These are phyloP conservation scores for Asarcornis scutulata DNA, from an alignment of 2,113 vertebrate species.

Conservation along the genomic window DNA sequence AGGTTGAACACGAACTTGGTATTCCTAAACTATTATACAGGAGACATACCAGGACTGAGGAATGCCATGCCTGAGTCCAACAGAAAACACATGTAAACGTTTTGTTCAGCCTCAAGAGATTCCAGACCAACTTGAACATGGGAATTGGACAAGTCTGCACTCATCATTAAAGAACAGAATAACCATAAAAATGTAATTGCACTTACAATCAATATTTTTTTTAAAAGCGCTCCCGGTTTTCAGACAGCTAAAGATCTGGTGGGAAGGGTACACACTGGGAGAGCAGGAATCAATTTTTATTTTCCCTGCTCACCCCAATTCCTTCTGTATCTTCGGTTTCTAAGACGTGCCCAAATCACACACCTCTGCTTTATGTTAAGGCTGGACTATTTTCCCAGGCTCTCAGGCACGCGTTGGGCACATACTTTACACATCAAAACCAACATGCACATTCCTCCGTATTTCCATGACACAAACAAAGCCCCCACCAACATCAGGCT, in stretches of 20 bases:
- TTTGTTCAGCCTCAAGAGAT: neutral
- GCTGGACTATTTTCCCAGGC: neutral
- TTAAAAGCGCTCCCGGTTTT: neutral
- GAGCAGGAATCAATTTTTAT: neutral
- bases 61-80: neutral
- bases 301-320: neutral
- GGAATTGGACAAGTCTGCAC: neutral
- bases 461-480: neutral
- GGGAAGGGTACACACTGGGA: neutral
- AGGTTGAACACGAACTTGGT: neutral
- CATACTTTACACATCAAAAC: neutral
- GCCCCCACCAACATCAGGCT: neutral
- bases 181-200: neutral
- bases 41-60: neutral
- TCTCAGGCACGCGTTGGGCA: neutral
- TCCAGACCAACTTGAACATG: neutral
- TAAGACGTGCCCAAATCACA: neutral
- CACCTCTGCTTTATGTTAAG: neutral
- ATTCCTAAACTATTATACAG: fast-evolving
- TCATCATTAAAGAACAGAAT: neutral
- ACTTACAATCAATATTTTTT: neutral
- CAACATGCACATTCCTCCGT: neutral
- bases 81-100: neutral
- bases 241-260: neutral
- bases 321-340: neutral